These are phyloP conservation scores for Tenthredo distinguenda DNA, from an alignment of 2,888 invertebrate genomes.

Conservation along the genomic window DNA sequence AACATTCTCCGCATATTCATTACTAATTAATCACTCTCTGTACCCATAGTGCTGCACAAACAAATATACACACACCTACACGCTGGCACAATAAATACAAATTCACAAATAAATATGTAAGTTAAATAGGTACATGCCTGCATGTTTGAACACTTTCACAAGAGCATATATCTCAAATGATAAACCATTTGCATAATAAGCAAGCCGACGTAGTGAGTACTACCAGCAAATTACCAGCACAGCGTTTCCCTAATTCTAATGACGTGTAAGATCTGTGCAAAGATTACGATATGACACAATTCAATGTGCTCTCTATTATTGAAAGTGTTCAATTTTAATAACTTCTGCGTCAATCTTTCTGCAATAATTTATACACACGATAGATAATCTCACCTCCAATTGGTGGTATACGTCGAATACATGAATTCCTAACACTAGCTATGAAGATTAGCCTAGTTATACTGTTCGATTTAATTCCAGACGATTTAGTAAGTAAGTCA, in stretches of 20 bases:
- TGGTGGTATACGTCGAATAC: not conserved
- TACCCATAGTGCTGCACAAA: not conserved
- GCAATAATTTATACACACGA: not conserved
- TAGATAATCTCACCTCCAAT: not conserved
- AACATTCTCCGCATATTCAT: not conserved
- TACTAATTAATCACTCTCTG: slow-evolving; percentile 14
- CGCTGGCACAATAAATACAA: slow-evolving; percentile 30
- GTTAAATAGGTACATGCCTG: slow-evolving; percentile 63
- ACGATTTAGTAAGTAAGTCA: not conserved
- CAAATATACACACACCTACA: slow-evolving; percentile 25
- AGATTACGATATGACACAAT: slow-evolving; percentile 8
- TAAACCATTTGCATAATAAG: not conserved
- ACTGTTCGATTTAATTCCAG: slow-evolving; percentile 4
- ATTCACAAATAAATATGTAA: slow-evolving; percentile 59
- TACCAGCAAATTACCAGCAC: not conserved
- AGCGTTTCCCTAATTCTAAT: not conserved
- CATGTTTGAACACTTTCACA: slow-evolving; percentile 56
- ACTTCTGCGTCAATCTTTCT: not conserved
- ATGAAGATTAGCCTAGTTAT: not conserved
- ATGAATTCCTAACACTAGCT: slow-evolving; percentile 7
- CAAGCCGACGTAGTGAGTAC: not conserved
- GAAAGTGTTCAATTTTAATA: slow-evolving; percentile 5
- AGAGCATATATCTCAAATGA: slow-evolving; percentile 13
- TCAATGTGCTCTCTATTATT: slow-evolving; percentile 1
- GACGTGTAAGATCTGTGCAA: slow-evolving; percentile 34